Base-by-base conservation (phyloP, 2,113 vertebrate genomes). In the Zosterops borbonicus region DNA sequence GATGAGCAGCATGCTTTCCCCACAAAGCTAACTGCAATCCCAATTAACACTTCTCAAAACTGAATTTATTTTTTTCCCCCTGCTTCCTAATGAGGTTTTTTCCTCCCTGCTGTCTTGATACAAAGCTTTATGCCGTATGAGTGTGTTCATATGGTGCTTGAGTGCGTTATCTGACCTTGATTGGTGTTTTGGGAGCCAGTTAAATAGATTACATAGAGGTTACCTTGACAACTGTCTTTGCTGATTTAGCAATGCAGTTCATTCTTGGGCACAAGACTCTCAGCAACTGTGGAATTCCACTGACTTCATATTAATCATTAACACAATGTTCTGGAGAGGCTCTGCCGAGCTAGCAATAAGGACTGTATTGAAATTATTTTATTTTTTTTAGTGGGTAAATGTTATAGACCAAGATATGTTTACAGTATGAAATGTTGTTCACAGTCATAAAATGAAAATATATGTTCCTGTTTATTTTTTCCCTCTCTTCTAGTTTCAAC, bases 171-270 rank as follows among this genome's bases (percentile, higher is more conserved):
- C 98, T 98, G 98, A 98, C 98, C 98, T 99, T 98, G 98, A 98
- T 98, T 98, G 98, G 98, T 98, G 98, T 98, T 98, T 98, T 97
- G 98, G 98, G 98, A 98, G 98, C 98, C 96, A 94, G 98, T 98
- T 98, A 99, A 99, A 98, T 98, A 98, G 98, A 99, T 98, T 98
- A 98, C 98, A 98, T 97, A 98, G 97, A 98, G 98, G 98, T 98
- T 98, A 98, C 98, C 98, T 99, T 99, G 98, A 99, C 98, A 99
- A 99, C 98, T 98, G 98, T 98, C 98, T 98, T 98, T 98, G 98
- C 98, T 98, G 98, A 98, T 98, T 98, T 99, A 98, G 98, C 98
- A 98, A 98, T 98, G 98, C 96, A 95, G 98, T 98, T 98, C 98
- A 98, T 98, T 98, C 98, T 98, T 98, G 98, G 98, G 98, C 98